A percentile compares a stretch with the other conserved stretches of the same genome.
phyloP scores from a whole-genome alignment of 2,113 vertebrate genomes.

The Centrocercus urophasianus region DNA sequence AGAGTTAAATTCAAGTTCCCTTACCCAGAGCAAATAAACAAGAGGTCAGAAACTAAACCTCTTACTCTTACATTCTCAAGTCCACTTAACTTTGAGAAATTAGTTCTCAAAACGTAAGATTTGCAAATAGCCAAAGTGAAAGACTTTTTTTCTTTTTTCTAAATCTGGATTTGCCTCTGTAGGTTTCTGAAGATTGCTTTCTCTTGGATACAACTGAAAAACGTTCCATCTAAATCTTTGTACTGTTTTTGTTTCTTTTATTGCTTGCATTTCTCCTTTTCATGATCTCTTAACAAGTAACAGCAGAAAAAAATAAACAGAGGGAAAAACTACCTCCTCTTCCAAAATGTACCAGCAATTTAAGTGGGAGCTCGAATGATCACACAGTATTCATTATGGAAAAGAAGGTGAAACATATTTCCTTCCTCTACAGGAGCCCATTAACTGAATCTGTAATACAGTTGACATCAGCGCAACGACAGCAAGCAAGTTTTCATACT shows the following conservation, averaged over 20 bases:
- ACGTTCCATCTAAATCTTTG: neutral
- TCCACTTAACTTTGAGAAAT: neutral
- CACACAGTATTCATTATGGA: neutral
- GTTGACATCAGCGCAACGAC: neutral
- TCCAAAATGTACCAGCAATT: neutral
- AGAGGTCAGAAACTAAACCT: neutral
- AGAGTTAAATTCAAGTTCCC: neutral
- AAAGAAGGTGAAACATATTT: neutral
- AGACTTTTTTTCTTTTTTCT: accelerated
- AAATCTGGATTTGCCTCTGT: neutral
- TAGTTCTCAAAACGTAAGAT: neutral
- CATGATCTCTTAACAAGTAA: neutral
- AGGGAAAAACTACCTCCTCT: neutral
- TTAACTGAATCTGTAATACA: neutral
- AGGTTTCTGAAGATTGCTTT: neutral
- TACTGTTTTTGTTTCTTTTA: neutral
- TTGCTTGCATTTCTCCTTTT: neutral
- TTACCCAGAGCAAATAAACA: neutral
- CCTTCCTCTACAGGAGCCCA: neutral
- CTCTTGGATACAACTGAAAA: neutral
- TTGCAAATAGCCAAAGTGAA: neutral
- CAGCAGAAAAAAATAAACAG: neutral
- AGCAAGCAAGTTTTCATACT: neutral
- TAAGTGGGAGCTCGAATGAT: neutral
- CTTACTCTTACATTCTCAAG: neutral